Percentiles rank a stretch among this genome's conserved stretches.
Conservation (phyloP, 2,797 vertebrate species). For the Macrochelys suwanniensis region DNA sequence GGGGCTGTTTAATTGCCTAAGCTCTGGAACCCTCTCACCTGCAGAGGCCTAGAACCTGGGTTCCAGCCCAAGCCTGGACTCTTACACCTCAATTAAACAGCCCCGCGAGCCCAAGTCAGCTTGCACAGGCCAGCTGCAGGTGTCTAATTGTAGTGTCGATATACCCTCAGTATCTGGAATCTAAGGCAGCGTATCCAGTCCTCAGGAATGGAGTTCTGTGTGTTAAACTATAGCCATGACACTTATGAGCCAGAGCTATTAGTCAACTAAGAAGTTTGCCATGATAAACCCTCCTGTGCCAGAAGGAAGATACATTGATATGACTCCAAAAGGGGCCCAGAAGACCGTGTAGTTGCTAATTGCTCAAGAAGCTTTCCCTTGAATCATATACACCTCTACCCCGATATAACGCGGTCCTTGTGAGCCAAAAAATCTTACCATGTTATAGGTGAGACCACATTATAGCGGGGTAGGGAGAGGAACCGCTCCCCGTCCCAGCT, state of each 20-base stretch:
- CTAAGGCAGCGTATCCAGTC: background rate
- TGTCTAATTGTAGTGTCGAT: background rate
- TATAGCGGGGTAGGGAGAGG: too few species aligned
- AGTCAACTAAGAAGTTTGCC: background rate
- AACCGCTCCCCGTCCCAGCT: too few species aligned
- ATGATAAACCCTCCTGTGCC: background rate
- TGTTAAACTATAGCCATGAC: background rate
- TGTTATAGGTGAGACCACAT: too few species aligned
- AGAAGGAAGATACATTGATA: background rate
- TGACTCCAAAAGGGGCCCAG: background rate
- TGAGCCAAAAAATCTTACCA: too few species aligned
- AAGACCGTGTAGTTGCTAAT: accelerated
- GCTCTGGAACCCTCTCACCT: background rate
- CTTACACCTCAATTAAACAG: background rate
- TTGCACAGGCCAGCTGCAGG: background rate
- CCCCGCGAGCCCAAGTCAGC: background rate
- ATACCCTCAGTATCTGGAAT: background rate
- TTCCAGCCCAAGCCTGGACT: background rate
- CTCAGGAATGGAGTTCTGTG: background rate
- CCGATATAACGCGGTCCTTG: too few species aligned
- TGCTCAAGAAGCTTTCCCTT: background rate
- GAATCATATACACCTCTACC: background rate
- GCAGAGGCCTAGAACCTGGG: background rate
- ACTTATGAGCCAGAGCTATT: background rate
- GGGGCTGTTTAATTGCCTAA: background rate